phyloP scores from a whole-genome alignment of 2,113 vertebrate genomes.

The Podarcis muralis region DNA sequence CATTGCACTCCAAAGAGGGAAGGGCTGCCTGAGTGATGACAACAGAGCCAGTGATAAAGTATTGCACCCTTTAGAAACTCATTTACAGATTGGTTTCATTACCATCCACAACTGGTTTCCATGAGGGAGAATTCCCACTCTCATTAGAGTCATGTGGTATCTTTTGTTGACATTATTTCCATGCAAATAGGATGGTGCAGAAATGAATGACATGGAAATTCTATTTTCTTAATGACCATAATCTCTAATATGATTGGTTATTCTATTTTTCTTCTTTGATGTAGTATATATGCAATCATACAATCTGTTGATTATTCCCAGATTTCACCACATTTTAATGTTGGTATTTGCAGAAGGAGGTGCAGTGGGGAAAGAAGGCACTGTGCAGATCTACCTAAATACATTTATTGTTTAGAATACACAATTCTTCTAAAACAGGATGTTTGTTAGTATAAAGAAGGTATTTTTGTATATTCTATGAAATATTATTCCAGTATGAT shows the following conservation, averaged over 20 bases:
- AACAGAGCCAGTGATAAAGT: slow-evolving; percentile 76
- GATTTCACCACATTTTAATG: slow-evolving; percentile 52
- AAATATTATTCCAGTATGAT: not conserved
- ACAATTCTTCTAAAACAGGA: not conserved
- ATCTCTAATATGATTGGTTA: slow-evolving; percentile 60
- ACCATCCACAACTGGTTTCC: slow-evolving; percentile 73
- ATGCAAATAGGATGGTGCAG: slow-evolving; percentile 69
- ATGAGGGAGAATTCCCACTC: slow-evolving; percentile 65
- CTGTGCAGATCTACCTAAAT: slow-evolving; percentile 11
- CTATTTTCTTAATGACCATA: slow-evolving; percentile 56
- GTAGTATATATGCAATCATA: slow-evolving; percentile 51
- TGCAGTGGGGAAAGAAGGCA: slow-evolving; percentile 2
- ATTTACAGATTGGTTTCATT: slow-evolving; percentile 87
- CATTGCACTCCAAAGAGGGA: slow-evolving; percentile 74
- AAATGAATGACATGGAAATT: slow-evolving; percentile 67
- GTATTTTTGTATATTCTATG: not conserved
- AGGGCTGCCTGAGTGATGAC: slow-evolving; percentile 76
- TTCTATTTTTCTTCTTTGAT: slow-evolving; percentile 60
- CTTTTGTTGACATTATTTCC: slow-evolving; percentile 71
- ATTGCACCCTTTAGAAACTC: slow-evolving; percentile 86
- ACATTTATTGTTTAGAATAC: not conserved
- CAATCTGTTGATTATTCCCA: slow-evolving; percentile 65
- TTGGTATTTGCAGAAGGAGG: slow-evolving; percentile 36
- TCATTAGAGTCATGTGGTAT: slow-evolving; percentile 70
- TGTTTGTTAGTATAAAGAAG: not conserved